These are phyloP conservation scores for Drosophila acutilabella DNA, from an alignment of 2,888 invertebrate species.

Conservation along the genomic window DNA sequence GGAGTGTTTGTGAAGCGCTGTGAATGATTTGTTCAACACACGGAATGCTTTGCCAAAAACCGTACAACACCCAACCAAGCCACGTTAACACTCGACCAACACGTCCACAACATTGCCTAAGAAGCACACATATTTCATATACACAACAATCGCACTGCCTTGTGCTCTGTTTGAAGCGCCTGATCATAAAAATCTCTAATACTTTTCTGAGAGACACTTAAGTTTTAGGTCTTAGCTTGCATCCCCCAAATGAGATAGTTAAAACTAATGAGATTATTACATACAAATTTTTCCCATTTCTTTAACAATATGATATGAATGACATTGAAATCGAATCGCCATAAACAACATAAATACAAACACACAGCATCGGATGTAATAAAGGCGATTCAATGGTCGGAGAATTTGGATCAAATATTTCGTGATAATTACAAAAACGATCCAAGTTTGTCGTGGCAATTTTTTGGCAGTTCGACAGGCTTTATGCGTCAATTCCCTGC, in stretches of 20 bases:
- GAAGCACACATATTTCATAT: conserved; percentile 18
- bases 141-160: conserved; percentile 45
- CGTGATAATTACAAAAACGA: conserved; percentile 93
- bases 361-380: conserved; percentile 92
- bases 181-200: conserved; percentile 17
- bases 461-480: conserved; percentile 98
- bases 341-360: conserved; percentile 12
- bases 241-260: conserved; percentile 13
- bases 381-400: conserved; percentile 98
- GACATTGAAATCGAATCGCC: conserved; percentile 12
- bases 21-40: conserved; percentile 65
- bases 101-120: conserved; percentile 31
- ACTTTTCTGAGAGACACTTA: conserved; percentile 10
- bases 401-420: conserved; percentile 95
- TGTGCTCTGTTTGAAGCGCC: conserved; percentile 51
- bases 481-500: conserved; percentile 99
- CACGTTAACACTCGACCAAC: conserved; percentile 60
- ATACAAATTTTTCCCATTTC: conserved; percentile 69
- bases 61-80: conserved; percentile 76
- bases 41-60: conserved; percentile 78
- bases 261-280: conserved; percentile 63
- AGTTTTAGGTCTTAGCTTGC: conserved; percentile 31
- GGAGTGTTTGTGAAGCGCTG: conserved; percentile 48
- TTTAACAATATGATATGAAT: conserved; percentile 17
- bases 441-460: conserved; percentile 97